Evolutionary conservation across 2,113 vertebrate genomes (phyloP), one percentile per base, ranked within the genome.

Genomic region (Dasypus novemcinctus): DNA sequence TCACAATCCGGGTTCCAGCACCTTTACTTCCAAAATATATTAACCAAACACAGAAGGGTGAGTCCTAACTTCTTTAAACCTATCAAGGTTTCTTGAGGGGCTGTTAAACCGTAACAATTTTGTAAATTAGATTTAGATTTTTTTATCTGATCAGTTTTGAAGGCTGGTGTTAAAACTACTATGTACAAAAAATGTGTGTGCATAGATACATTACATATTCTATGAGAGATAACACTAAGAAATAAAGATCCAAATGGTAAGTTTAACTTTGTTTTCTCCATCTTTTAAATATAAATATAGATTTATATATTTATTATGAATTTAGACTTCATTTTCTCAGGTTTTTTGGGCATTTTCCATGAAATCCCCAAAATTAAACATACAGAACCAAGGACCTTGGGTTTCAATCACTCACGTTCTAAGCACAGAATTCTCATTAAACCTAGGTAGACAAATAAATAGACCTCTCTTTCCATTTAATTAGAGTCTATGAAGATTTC

Each of bases 141-240:
- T 90, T 81, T 91, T 72, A 31, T 1, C 13, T 38, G 46, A 92
- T 87, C 81, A 84, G 57, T 93, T 94, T 91, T 93, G 79, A 97
- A 96, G 95, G 87, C 95, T 91, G 89, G 79, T 96, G 88, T 80
- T 63, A 93, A 95, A 95, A 92, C 91, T 94, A 0, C 0, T 96
- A 97, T 46, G 95, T 96, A 95, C 87, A 97, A 72, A 95, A 66
- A 97, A 97, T 76, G 33, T 66, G 4, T 43, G 4, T 69, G 92
- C 96, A 17, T 64, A 86, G n/a, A 93, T 98, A 98, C 98, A 98
- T 98, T 98, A 98, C 97, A 96, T 88, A 98, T 97, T 97, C 97
- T 85, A 98, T 98, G 98, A 97, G 36, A 90, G 97, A 98, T 98
- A 98, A 97, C 87, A 96, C 95, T 96, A 90, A 98, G 97, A 98